Conservation (phyloP, 1,140 invertebrate genomes). For the Ceratosolen solmsi region DNA sequence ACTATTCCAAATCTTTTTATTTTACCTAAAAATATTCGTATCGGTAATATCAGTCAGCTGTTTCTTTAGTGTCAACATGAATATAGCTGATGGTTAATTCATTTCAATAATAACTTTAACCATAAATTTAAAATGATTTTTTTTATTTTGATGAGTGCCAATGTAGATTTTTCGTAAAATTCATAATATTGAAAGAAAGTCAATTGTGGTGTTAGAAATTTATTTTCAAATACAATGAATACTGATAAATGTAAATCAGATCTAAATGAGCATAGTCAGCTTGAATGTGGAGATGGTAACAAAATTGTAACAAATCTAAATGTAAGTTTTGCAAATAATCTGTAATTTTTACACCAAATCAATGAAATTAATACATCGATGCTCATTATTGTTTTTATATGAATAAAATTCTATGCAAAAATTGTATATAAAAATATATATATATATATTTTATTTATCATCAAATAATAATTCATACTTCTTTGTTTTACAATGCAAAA, state of each 20-base stretch:
- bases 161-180: not conserved
- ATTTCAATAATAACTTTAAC: not conserved
- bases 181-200: not conserved
- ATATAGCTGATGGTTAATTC: not conserved
- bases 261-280: not conserved
- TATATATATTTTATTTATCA: not conserved
- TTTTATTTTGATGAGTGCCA: not conserved
- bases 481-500: too few relatives aligned
- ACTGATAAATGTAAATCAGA: not conserved
- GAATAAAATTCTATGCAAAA: too few relatives aligned
- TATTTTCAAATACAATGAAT: not conserved
- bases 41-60: not conserved
- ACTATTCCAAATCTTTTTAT: not conserved
- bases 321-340: conserved; percentile 43
- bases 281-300: not conserved
- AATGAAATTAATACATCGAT: too few relatives aligned
- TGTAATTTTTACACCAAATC: too few relatives aligned
- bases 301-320: not conserved
- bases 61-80: conserved; percentile 10
- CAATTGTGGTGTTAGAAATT: too few relatives aligned
- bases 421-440: not conserved
- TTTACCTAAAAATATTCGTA: not conserved
- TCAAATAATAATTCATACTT: not conserved
- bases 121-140: not conserved
- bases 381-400: too few relatives aligned